A percentile compares a stretch with the other conserved stretches of the same genome.
phyloP scores from a whole-genome alignment of 2,888 invertebrate genomes.

The Rotaria magnacalcarata region DNA sequence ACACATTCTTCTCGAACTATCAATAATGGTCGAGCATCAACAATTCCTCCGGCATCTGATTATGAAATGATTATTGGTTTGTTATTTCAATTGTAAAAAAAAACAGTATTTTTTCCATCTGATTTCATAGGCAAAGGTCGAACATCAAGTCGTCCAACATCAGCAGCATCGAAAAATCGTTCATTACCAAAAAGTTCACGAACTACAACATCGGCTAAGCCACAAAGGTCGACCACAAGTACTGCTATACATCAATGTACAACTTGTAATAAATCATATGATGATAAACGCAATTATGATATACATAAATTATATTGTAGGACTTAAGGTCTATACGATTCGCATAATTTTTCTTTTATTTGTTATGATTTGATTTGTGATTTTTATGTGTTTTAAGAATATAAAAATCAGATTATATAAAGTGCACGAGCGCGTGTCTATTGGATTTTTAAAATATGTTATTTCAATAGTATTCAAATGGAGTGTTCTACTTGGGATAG shows the following conservation, averaged over 20 bases:
- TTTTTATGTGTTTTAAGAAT: no score
- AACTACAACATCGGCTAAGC: background rate
- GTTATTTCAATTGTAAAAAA: background rate
- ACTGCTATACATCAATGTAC: slow-evolving; percentile 50
- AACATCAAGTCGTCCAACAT: slow-evolving; percentile 18
- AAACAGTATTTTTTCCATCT: background rate
- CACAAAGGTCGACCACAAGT: background rate
- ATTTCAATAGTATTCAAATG: no score
- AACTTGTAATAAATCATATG: slow-evolving; percentile 56
- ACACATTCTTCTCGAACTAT: background rate
- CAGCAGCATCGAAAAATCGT: background rate
- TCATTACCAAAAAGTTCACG: slow-evolving; percentile 6
- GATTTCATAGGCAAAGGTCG: background rate
- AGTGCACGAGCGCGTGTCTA: no score
- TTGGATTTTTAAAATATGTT: no score
- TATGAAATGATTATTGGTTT: slow-evolving; percentile 23
- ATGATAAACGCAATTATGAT: slow-evolving; percentile 51
- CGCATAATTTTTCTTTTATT: no score
- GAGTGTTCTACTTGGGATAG: no score
- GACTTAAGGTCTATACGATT: background rate
- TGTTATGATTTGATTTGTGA: no score
- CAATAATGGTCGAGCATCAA: background rate
- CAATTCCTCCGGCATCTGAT: background rate
- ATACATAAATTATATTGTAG: slow-evolving; percentile 55
- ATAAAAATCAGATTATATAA: no score